phyloP scores from a whole-genome alignment of 1,140 invertebrate species.

The Pachypeltis micranthus region DNA sequence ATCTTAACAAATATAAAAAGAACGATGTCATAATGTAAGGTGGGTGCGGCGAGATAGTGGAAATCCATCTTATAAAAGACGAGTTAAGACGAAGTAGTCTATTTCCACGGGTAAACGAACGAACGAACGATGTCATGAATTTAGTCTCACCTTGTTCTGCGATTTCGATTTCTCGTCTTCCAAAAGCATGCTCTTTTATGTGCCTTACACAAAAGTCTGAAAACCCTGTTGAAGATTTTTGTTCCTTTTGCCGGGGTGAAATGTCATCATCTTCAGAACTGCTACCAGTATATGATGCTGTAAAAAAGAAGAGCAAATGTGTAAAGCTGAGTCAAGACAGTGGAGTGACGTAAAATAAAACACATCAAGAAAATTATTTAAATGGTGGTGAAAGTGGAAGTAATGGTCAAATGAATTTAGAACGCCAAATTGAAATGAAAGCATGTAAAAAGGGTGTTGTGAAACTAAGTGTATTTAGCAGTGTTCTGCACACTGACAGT shows the following conservation, averaged over 20 bases:
- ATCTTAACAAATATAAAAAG: no score
- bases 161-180: conserved; percentile 91
- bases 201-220: conserved; percentile 85
- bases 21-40: no score
- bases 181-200: conserved; percentile 84
- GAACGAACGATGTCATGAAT: not conserved
- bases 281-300: conserved; percentile 82
- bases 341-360: no score
- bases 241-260: conserved; percentile 75
- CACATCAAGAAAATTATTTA: not conserved
- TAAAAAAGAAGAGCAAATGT: not conserved
- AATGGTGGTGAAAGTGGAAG: not conserved
- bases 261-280: conserved; percentile 73
- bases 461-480: no score
- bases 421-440: no score
- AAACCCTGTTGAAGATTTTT: conserved; percentile 63
- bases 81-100: no score
- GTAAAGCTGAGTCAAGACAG: not conserved
- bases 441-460: no score
- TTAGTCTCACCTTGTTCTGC: conserved; percentile 71
- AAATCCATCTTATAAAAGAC: not conserved
- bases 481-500: no score
- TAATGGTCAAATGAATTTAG: no score
- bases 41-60: no score
- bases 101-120: no score